These are phyloP conservation scores for Metopolophium dirhodum DNA, from an alignment of 1,140 invertebrate species.

Conservation along the genomic window DNA sequence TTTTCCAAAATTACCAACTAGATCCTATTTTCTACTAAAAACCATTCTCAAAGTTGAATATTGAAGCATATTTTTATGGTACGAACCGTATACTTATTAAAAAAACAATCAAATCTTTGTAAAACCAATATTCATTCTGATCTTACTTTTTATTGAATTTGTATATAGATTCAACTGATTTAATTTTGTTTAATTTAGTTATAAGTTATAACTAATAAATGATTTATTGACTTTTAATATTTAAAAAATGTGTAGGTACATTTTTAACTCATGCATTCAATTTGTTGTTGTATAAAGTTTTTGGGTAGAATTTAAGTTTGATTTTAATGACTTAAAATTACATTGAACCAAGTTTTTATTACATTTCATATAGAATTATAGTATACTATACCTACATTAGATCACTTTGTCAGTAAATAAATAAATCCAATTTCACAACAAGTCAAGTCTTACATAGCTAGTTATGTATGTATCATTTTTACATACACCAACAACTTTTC, in stretches of 20 bases:
- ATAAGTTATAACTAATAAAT: background rate
- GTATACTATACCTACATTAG: background rate
- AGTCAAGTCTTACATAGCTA: background rate
- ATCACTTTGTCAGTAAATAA: background rate
- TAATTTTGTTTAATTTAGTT: background rate
- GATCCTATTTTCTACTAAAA: background rate
- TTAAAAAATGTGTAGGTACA: background rate
- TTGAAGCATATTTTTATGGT: too few relatives aligned
- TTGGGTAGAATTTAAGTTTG: background rate
- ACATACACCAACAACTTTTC: background rate
- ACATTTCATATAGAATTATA: background rate
- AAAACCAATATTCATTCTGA: background rate
- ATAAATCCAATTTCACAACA: background rate
- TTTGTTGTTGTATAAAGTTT: background rate
- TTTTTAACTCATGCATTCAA: background rate
- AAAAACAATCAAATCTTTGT: too few relatives aligned
- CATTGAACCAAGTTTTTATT: background rate
- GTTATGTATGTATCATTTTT: background rate
- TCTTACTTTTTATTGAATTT: background rate
- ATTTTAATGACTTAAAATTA: background rate
- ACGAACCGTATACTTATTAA: too few relatives aligned
- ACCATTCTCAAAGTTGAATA: too few relatives aligned
- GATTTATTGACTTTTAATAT: background rate
- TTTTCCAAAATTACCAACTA: background rate
- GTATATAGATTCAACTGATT: background rate